phyloP scores from a whole-genome alignment of 2,113 vertebrate species.

The Pomatostomus ruficeps region DNA sequence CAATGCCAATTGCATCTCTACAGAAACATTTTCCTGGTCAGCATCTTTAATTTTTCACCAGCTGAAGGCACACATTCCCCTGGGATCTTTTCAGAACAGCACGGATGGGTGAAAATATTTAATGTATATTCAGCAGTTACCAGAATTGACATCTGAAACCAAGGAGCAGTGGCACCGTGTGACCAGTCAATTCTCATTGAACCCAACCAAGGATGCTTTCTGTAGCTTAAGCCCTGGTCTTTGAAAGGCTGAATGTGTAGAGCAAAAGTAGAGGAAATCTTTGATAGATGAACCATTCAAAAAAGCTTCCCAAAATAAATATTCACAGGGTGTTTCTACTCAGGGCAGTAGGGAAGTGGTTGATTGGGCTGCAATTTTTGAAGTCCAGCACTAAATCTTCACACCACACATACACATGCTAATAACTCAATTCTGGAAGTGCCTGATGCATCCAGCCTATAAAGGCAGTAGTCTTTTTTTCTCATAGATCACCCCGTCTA shows the following conservation, averaged over 20 bases:
- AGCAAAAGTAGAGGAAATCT: background rate
- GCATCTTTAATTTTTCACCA: background rate
- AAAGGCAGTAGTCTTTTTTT: background rate
- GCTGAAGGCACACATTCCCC: background rate
- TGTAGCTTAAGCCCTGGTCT: background rate
- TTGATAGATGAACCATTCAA: background rate
- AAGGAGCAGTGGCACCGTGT: background rate
- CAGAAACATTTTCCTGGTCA: background rate
- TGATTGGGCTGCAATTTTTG: background rate
- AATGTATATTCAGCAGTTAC: background rate
- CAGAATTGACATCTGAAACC: background rate
- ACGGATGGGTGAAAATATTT: background rate
- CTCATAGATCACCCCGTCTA: background rate
- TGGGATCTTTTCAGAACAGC: background rate
- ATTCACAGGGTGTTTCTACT: background rate
- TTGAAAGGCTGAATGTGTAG: background rate
- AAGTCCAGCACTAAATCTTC: background rate
- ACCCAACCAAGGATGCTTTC: background rate
- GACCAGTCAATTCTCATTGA: background rate
- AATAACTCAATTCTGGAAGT: background rate
- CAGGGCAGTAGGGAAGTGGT: background rate
- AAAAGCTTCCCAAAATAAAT: background rate
- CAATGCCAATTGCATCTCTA: background rate
- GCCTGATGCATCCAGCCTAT: background rate
- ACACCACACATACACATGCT: too few relatives aligned